Percentiles rank a stretch among this genome's conserved stretches.
Conservation (phyloP, 1,140 invertebrate genomes). For the Drosophila dunni region DNA sequence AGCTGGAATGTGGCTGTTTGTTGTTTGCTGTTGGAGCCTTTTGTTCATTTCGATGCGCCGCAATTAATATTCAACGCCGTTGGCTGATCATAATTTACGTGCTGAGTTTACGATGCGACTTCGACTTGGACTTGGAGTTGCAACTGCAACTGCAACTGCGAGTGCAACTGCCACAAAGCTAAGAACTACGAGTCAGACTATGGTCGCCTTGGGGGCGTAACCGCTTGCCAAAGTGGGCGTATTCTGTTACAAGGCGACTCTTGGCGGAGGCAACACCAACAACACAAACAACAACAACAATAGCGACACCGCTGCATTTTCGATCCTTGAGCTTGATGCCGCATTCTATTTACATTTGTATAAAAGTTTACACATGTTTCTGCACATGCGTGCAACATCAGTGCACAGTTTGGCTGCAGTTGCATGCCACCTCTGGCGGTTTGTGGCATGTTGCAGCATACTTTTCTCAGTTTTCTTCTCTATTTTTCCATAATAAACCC, state of each 20-base stretch:
- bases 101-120: conserved; percentile 82
- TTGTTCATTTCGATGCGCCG: conserved; percentile 80
- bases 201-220: conserved; percentile 59
- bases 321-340: conserved; percentile 19
- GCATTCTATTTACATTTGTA: conserved; percentile 70
- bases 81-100: conserved; percentile 85
- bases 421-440: conserved; percentile 18
- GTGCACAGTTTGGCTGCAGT: neutral
- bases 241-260: conserved; percentile 49
- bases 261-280: conserved; percentile 1
- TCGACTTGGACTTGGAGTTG: neutral
- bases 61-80: conserved; percentile 85
- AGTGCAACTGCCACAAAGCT: conserved; percentile 9
- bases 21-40: conserved; percentile 50
- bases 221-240: conserved; percentile 69
- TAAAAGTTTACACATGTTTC: conserved; percentile 43
- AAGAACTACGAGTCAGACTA: neutral
- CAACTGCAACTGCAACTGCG: conserved; percentile 25
- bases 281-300: conserved; percentile 29
- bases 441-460: conserved; percentile 12
- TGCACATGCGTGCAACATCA: conserved; percentile 47
- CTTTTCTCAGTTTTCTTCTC: neutral
- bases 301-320: conserved; percentile 28
- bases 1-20: conserved; percentile 36
- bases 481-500: conserved; percentile 5